Evolutionary conservation across 2,113 vertebrate genomes (phyloP).

Genomic region (Poecilia latipinna): DNA sequence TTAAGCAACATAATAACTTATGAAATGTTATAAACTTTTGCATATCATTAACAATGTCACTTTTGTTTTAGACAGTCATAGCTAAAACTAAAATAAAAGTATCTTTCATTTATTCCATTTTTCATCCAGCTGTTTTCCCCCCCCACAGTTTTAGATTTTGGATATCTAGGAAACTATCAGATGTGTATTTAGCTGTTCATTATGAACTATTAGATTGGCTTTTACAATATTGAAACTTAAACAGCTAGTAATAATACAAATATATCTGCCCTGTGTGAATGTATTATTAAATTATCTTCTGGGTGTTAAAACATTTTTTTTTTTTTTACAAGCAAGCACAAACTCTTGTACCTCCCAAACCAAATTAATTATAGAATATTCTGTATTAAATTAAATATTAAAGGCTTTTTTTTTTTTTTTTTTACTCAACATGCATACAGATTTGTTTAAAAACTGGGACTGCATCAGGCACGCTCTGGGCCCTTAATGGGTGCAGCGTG

Average conservation of each 20-base stretch:
- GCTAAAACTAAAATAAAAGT: not conserved
- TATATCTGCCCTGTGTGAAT: not conserved
- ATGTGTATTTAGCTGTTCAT: not conserved
- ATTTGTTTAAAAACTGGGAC: not conserved
- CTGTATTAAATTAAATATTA: constrained; percentile 1
- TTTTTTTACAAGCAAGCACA: not conserved
- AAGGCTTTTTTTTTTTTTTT: not conserved
- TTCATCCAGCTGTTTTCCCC: not conserved
- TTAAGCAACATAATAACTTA: not conserved
- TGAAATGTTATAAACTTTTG: not conserved
- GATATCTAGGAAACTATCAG: not conserved
- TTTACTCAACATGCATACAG: not conserved
- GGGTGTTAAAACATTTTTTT: not conserved
- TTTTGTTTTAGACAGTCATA: not conserved
- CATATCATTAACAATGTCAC: not conserved
- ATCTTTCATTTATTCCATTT: not conserved
- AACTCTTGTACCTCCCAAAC: not conserved
- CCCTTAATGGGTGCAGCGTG: constrained; percentile 21
- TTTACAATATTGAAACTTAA: not conserved
- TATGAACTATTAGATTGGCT: accelerated
- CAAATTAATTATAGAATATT: constrained; percentile 10
- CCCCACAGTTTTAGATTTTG: too few species aligned
- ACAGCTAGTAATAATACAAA: not conserved
- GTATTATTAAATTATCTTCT: not conserved
- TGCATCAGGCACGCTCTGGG: constrained; percentile 27